phyloP scores from a whole-genome alignment of 2,888 invertebrate genomes.

The Chrysomela aeneicollis region DNA sequence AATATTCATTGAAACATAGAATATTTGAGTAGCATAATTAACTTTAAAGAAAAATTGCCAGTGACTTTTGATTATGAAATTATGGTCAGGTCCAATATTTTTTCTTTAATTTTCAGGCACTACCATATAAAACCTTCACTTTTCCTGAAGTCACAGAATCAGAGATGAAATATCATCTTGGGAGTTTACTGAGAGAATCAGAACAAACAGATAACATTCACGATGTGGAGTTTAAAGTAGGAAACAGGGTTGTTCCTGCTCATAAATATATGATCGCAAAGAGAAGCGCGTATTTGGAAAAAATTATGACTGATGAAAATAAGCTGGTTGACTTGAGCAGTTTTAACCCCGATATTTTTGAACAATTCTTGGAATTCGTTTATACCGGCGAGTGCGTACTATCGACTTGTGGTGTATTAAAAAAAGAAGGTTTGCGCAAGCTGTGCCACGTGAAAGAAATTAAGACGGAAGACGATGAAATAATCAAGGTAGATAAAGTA shows the following conservation, averaged over 20 bases:
- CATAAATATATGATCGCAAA: conserved; percentile 77
- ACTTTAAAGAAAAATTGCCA: no score
- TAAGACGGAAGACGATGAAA: conserved; percentile 26
- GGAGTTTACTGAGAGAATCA: conserved; percentile 68
- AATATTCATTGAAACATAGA: no score
- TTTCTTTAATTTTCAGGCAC: conserved; percentile 48
- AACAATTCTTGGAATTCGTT: conserved; percentile 73
- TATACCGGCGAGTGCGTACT: conserved; percentile 76
- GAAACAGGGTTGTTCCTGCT: conserved; percentile 69
- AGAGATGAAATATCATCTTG: conserved; percentile 64
- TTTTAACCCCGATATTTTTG: conserved; percentile 72
- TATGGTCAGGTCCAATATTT: no score
- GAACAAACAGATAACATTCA: conserved; percentile 73
- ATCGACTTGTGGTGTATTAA: conserved; percentile 64
- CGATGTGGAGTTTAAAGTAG: conserved; percentile 76
- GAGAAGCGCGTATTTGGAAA: conserved; percentile 70
- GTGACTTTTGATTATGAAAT: no score
- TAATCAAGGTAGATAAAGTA: conserved; percentile 21
- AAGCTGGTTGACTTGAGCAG: conserved; percentile 63
- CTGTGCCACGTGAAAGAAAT: conserved; percentile 41
- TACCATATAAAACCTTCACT: conserved; percentile 48
- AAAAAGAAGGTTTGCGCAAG: conserved; percentile 44
- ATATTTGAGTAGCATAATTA: no score
- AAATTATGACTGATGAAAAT: conserved; percentile 62
- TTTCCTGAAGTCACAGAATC: conserved; percentile 40